Evolutionary conservation across 1,140 invertebrate genomes (phyloP).

Genomic region (Hesperophylax magnus): DNA sequence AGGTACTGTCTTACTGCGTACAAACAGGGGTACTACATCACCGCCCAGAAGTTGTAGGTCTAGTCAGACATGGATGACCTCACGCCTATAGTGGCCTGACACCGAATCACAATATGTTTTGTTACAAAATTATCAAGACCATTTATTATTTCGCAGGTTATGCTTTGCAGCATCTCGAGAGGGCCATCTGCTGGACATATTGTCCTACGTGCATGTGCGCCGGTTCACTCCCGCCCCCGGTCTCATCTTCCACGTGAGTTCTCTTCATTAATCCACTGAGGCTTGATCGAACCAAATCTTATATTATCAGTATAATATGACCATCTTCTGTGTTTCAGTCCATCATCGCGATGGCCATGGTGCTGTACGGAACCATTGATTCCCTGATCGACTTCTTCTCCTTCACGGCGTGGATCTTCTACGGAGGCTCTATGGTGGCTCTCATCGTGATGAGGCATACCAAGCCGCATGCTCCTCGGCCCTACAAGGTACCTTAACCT

Average conservation of each 20-base stretch:
- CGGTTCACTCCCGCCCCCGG: conserved; percentile 95
- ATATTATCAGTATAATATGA: too few species aligned
- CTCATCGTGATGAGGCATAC: conserved; percentile 90
- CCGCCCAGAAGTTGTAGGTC: too few species aligned
- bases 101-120: too few species aligned
- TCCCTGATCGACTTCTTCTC: conserved; percentile 96
- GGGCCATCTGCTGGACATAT: conserved; percentile 92
- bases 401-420: conserved; percentile 96
- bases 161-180: conserved; percentile 96
- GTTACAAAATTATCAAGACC: too few species aligned
- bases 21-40: too few species aligned
- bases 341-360: conserved; percentile 84
- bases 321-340: conserved; percentile 67
- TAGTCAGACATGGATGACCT: too few species aligned
- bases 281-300: background rate
- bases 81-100: too few species aligned
- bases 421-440: conserved; percentile 90
- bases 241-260: conserved; percentile 93
- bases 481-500: conserved; percentile 80
- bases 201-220: conserved; percentile 94
- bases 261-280: background rate
- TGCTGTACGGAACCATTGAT: conserved; percentile 90
- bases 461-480: conserved; percentile 88
- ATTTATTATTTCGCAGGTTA: conserved; percentile 71
- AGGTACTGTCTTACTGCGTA: too few species aligned